Evolutionary conservation across 2,797 vertebrate genomes (phyloP).

Genomic region (Gadopsis bispinosus): DNA sequence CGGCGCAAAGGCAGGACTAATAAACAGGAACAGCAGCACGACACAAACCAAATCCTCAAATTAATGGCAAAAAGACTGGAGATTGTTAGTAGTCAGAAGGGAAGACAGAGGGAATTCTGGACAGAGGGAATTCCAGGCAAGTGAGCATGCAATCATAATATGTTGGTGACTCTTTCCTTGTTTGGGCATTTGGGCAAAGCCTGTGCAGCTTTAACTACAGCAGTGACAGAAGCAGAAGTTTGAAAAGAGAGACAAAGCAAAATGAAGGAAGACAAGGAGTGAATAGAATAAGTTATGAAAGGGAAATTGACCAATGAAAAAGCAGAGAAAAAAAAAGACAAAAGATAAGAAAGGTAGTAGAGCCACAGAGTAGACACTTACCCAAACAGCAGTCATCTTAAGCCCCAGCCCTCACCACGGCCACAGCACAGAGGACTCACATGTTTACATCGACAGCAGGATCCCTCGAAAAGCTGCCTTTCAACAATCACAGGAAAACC

Average conservation of each 20-base stretch:
- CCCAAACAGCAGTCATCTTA: constrained; percentile 61
- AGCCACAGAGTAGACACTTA: constrained; percentile 65
- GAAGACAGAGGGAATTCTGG: background rate
- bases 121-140: constrained; percentile 38
- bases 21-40: constrained; percentile 29
- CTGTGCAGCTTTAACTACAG: constrained; percentile 43
- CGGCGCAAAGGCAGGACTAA: constrained; percentile 38
- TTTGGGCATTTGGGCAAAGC: constrained; percentile 79
- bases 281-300: constrained; percentile 17
- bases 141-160: constrained; percentile 55
- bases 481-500: constrained; percentile 79
- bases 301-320: constrained; percentile 16
- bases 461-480: constrained; percentile 74
- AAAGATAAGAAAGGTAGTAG: constrained; percentile 20
- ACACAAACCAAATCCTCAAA: constrained; percentile 44
- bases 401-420: constrained; percentile 47
- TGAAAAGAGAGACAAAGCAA: constrained; percentile 31
- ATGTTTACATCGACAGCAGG: constrained; percentile 66
- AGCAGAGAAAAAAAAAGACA: background rate
- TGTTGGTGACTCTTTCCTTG: constrained; percentile 73
- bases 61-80: constrained; percentile 17
- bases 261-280: constrained; percentile 12
- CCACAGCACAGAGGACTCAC: constrained; percentile 44
- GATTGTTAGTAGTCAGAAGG: constrained; percentile 34
- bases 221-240: constrained; percentile 47